Conservation (phyloP, 2,888 invertebrate genomes). For the Hartigia nigra region DNA sequence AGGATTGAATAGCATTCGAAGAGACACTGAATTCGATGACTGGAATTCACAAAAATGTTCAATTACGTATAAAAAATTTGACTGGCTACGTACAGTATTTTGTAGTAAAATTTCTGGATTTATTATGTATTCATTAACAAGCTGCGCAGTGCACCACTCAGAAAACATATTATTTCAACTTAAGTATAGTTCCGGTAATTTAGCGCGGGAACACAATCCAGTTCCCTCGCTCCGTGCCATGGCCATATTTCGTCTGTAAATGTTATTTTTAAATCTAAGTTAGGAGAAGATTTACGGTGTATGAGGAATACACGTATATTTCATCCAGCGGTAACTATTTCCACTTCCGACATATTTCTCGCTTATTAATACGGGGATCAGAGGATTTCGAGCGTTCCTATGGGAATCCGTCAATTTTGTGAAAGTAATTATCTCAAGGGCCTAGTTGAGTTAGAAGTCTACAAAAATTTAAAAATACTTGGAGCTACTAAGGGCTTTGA, state of each 20-base stretch:
- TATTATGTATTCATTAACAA: neutral
- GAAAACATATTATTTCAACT: slow-evolving; percentile 29
- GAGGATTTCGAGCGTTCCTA: neutral
- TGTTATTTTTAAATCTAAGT: slow-evolving; percentile 31
- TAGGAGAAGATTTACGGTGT: slow-evolving; percentile 1
- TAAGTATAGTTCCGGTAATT: slow-evolving; percentile 19
- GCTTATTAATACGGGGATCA: neutral
- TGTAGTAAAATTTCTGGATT: neutral
- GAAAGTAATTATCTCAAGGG: neutral
- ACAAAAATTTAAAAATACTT: neutral
- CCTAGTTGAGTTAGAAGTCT: neutral
- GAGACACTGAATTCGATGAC: neutral
- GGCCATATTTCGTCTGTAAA: slow-evolving; percentile 30
- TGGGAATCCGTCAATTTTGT: neutral
- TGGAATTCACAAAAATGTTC: neutral
- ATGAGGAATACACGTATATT: neutral
- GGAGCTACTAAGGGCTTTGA: neutral
- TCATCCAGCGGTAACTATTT: neutral
- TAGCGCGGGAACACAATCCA: slow-evolving; percentile 27
- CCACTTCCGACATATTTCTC: neutral
- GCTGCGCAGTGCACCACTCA: neutral
- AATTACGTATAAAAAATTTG: neutral
- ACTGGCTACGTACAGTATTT: neutral
- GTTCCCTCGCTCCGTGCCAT: slow-evolving; percentile 20
- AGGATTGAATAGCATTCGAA: neutral